These are phyloP conservation scores for Agrochola litura DNA, from an alignment of 2,888 invertebrate genomes.

Conservation along the genomic window DNA sequence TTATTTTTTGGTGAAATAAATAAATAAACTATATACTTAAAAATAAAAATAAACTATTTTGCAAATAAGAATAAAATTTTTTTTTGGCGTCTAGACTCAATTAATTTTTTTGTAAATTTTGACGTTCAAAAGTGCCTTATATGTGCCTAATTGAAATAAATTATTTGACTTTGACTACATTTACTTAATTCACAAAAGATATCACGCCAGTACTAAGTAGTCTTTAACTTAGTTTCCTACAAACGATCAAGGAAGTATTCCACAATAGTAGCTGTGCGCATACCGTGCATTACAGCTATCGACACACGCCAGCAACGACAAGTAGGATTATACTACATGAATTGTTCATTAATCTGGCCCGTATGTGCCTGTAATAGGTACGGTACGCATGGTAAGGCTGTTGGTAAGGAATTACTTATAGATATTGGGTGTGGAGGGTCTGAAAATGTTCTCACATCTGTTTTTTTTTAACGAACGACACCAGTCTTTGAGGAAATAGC, in stretches of 20 bases:
- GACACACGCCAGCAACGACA: constrained; percentile 70
- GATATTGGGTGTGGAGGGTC: too few species aligned
- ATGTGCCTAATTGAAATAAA: too few species aligned
- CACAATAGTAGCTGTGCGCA: constrained; percentile 60
- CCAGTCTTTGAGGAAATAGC: too few species aligned
- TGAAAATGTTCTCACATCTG: too few species aligned
- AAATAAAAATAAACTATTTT: too few species aligned
- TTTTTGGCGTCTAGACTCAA: too few species aligned
- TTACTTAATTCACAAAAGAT: background rate
- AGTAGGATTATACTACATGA: constrained; percentile 78
- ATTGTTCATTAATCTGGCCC: constrained; percentile 81
- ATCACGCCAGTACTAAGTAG: background rate
- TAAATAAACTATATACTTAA: too few species aligned
- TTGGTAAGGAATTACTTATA: background rate
- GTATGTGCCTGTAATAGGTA: constrained; percentile 74
- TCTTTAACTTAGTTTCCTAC: constrained; percentile 35
- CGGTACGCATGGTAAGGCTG: constrained; percentile 68
- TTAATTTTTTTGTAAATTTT: too few species aligned
- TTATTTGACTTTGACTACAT: background rate
- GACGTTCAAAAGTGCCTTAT: too few species aligned
- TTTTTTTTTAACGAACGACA: too few species aligned
- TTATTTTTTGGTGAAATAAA: too few species aligned
- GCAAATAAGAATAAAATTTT: too few species aligned
- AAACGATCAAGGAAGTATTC: constrained; percentile 58
- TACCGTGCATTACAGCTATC: constrained; percentile 62